phyloP scores from a whole-genome alignment of 2,113 vertebrate genomes.

The Sebastes fasciatus region DNA sequence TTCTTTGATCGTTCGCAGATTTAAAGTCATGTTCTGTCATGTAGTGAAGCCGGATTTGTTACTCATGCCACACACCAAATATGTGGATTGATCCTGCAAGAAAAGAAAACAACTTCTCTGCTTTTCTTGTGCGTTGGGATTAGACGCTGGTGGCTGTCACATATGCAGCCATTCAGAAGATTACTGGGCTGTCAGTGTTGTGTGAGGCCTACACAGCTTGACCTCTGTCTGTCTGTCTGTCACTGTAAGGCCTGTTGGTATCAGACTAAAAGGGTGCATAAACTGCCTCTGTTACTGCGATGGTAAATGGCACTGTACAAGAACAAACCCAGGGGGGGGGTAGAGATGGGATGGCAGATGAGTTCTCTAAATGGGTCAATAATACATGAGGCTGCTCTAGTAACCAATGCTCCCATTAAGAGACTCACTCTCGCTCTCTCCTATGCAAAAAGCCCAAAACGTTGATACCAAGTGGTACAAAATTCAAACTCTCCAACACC shows the following conservation, averaged over 20 bases:
- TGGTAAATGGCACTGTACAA: slow-evolving; percentile 42
- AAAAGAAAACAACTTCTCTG: not conserved
- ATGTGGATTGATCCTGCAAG: not conserved
- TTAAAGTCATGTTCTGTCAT: slow-evolving; percentile 32
- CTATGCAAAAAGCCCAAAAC: slow-evolving; percentile 23
- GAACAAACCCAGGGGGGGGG: slow-evolving; percentile 46
- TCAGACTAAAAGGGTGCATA: slow-evolving; percentile 36
- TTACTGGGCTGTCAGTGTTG: slow-evolving; percentile 32
- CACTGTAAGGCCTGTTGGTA: slow-evolving; percentile 19
- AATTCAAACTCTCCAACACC: not conserved
- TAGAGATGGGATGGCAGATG: slow-evolving; percentile 47
- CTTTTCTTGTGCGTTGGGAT: not conserved
- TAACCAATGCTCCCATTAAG: slow-evolving; percentile 57
- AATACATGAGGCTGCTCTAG: slow-evolving; percentile 74
- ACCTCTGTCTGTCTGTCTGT: slow-evolving; percentile 42
- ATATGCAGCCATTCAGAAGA: slow-evolving; percentile 34
- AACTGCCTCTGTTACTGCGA: slow-evolving; percentile 32
- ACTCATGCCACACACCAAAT: not conserved
- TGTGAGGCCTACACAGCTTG: slow-evolving; percentile 62
- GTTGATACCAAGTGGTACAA: slow-evolving; percentile 3
- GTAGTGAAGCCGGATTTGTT: slow-evolving; percentile 4
- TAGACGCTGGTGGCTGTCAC: slow-evolving; percentile 22
- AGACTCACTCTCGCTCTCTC: not conserved
- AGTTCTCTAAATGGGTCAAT: slow-evolving; percentile 70
- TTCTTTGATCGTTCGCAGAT: not conserved